Conservation (phyloP, 2,888 invertebrate species). For the Chalcis sispes region DNA sequence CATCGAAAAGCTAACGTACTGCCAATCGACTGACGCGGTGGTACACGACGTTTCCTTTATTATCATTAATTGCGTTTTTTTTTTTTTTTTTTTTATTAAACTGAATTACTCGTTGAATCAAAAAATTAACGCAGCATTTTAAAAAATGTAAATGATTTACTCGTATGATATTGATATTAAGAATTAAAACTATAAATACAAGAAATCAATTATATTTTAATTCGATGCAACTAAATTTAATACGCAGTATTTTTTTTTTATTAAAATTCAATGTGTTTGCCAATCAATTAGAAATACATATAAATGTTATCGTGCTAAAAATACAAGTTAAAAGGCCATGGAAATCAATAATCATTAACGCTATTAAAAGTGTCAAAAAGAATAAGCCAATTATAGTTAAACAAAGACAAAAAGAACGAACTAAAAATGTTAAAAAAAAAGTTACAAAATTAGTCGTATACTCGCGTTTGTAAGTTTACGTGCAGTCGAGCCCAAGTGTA, state of each 20-base stretch:
- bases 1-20: slow-evolving; percentile 55
- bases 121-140: not conserved
- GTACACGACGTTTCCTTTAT: slow-evolving; percentile 43
- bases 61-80: slow-evolving; percentile 10
- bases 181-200: too few species aligned
- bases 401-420: slow-evolving; percentile 17
- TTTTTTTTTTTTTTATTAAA: slow-evolving; percentile 28
- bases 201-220: too few species aligned
- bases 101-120: slow-evolving; percentile 1
- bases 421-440: slow-evolving; percentile 25
- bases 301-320: too few species aligned
- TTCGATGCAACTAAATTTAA: too few species aligned
- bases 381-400: slow-evolving; percentile 31
- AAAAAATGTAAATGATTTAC: too few species aligned
- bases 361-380: slow-evolving; percentile 49
- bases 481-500: slow-evolving; percentile 43
- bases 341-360: slow-evolving; percentile 29
- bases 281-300: too few species aligned
- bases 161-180: too few species aligned
- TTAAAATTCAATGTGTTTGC: too few species aligned
- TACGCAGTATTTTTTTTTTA: too few species aligned
- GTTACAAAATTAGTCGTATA: slow-evolving; percentile 48
- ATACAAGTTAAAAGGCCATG: too few species aligned
- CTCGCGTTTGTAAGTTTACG: slow-evolving; percentile 47
- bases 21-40: slow-evolving; percentile 55